Evolutionary conservation across 2,888 invertebrate species (phyloP), one percentile per base, ranked within the genome.

Genomic region (Drosophila yooni): DNA sequence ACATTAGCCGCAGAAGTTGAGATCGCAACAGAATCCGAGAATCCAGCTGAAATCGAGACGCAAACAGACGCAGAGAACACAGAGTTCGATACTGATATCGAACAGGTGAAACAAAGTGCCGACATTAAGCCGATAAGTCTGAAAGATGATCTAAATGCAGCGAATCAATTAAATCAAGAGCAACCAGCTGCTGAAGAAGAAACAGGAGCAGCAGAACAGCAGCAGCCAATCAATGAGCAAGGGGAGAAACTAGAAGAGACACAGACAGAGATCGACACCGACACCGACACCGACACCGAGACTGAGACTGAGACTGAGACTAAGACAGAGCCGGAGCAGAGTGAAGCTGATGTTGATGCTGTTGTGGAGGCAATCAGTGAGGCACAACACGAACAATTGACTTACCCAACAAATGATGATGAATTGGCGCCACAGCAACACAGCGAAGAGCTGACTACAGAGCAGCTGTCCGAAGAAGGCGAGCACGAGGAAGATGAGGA

Each of bases 391-490:
- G 82, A 87, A 70, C 85, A 88, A 76, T 80, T 88, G 82, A 81
- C 88, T 80, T 81, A 84, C 84, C 84, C 89, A 90, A 79, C 88
- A 88, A 88, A 88, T 90, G 87, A 88, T 86, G 89, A 88, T 90
- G 87, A 88, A 88, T 88, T 88, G 89, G 89, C 89, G 87, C 86
- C 89, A 85, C 68, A 80, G 56, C 76, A 76, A 57, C 61, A 61
- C 60, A 76, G 51, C 48, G 71, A 70, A 59, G 74, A 72, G 54
- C 66, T 51, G 54, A 61, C 63, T 74, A 70, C 74, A 63, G 79
- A 69, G 69, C 64, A 66, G 65, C 29, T 58, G 34, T 54, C 34
- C 21, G 57, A 65, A 21, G 58, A 61, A 31, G 50, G 46, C 18
- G 43, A 58, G 43, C 43, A 48, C 36, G 29, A 51, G 62, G 31